Base-by-base conservation (phyloP, 1,140 invertebrate species). In the Camponotus pennsylvanicus region DNA sequence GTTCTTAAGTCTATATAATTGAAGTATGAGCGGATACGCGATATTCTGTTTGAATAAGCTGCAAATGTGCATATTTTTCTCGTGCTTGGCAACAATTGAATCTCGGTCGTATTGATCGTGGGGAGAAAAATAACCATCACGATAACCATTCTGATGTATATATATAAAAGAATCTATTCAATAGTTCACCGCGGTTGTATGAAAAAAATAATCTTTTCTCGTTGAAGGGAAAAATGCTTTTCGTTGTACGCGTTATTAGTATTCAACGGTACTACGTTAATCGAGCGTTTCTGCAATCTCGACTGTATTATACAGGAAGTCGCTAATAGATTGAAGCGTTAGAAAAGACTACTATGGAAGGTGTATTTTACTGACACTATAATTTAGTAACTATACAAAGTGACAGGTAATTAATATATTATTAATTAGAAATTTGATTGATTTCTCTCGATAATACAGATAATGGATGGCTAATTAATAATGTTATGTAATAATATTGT, bases 151-250 rank as follows among this genome's bases (percentile, higher is more conserved):
- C 21, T 59, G 75, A 78, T 55, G 32, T 49, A 86, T 78, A 27
- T 49, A 86, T 78, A 49, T 78, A 67, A 86, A 87, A 73, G 64
- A 87, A 70, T 66, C 13, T 18, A 61, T 70, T 86, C 32, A 71
- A 82, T 64, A 32, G 1, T 57, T 52, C 9, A 45, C 15, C 55
- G 13, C 49, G 52, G 66, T 59, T 11, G 78, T 37, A 27, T 45
- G 11, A 82, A 37, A 40, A 59, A 61, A 82, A 52, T 18, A 82
- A 34, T 34, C 55, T 7, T 82, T 71, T 6, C 32, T 37, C 8
- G 8, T 32, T 69, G 49, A 80, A 61, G 69, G 40, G 7, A 13
- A 57, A 63, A 78, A 71, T 52, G 69, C 55, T 75, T 83, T 75
- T 83, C 8, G 69, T 15, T 63, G 55, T 82, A 73, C 13, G 3